Evolutionary conservation across 2,888 invertebrate species (phyloP).

Genomic region (Cancer borealis): DNA sequence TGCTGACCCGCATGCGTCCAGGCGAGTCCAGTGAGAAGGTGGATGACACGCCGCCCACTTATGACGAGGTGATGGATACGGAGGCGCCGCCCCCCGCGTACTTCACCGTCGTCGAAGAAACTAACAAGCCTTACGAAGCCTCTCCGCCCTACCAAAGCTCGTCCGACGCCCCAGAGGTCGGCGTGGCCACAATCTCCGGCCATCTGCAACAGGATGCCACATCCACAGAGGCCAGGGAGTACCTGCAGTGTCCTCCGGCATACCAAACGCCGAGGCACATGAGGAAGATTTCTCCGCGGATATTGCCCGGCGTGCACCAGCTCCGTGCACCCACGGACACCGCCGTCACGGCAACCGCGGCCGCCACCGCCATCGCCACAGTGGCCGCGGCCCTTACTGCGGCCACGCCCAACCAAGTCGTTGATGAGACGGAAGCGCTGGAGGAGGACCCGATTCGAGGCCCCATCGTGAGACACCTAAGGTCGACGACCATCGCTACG

Average conservation of each 20-base stretch:
- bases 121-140: not conserved
- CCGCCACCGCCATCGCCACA: slow-evolving; percentile 62
- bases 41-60: slow-evolving; percentile 72
- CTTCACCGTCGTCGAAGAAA: slow-evolving; percentile 69
- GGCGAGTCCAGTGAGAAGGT: slow-evolving; percentile 53
- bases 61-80: slow-evolving; percentile 76
- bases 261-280: slow-evolving; percentile 62
- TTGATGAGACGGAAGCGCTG: slow-evolving; percentile 8
- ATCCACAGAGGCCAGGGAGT: slow-evolving; percentile 28
- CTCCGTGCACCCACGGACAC: slow-evolving; percentile 40
- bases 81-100: slow-evolving; percentile 77
- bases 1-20: slow-evolving; percentile 55
- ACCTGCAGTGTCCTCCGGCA: slow-evolving; percentile 53
- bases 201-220: not conserved
- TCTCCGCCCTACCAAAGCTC: not conserved
- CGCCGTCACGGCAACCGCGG: slow-evolving; percentile 59
- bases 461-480: slow-evolving; percentile 66
- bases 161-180: not conserved
- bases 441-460: slow-evolving; percentile 65
- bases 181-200: slow-evolving; percentile 23
- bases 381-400: slow-evolving; percentile 56
- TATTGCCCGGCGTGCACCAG: slow-evolving; percentile 54
- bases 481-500: slow-evolving; percentile 65
- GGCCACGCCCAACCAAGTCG: slow-evolving; percentile 28
- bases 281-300: slow-evolving; percentile 52